Evolutionary conservation across 2,113 vertebrate species (phyloP), one percentile per base, ranked within the genome.

Genomic region (Motacilla tschutschensis): DNA sequence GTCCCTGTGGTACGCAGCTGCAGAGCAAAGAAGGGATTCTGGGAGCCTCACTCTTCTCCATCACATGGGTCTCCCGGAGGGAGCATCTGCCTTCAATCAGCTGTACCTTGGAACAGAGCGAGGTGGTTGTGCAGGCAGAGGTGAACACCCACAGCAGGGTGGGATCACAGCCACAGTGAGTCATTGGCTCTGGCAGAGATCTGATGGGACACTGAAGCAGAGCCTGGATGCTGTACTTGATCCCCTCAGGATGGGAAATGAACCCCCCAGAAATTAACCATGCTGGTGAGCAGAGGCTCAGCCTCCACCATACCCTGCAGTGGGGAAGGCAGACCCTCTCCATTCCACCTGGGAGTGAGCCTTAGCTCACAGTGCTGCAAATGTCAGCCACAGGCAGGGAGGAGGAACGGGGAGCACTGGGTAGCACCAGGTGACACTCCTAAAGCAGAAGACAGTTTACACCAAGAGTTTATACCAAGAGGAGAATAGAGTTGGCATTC

Each of bases 1-100:
- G 55, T 44, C 54, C 35, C 73, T 1, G 0, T 2, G 21, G 47
- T 43, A 53, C 0, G 0, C 88, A 77, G 77, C 90, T 85, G 80
- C 8, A 5, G 43, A 89, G 29, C 46, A 57, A 67, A 55, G 41
- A 43, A 59, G 74, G 57, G 76, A 69, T 81, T 90, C 44, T 20
- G 21, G 12, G 14, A 75, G 53, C 33, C 26, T 38, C 57, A 25
- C 60, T 73, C n/a, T 5, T 43, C 29, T 47, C 14, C 7, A 1
- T 16, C 6, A 0, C 29, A 19, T 1, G 5, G 9, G 15, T 57
- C 18, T 75, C 59, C 35, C 38, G 15, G 41, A 71, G 3, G 8
- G 29, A 86, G 66, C 89, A 88, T 78, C 66, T 90, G 86, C 28
- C 74, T 86, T 46, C 66, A 64, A 46, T 75, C 55, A 83, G 75